Conservation (phyloP, 2,113 vertebrate genomes). For the Mugil cephalus region DNA sequence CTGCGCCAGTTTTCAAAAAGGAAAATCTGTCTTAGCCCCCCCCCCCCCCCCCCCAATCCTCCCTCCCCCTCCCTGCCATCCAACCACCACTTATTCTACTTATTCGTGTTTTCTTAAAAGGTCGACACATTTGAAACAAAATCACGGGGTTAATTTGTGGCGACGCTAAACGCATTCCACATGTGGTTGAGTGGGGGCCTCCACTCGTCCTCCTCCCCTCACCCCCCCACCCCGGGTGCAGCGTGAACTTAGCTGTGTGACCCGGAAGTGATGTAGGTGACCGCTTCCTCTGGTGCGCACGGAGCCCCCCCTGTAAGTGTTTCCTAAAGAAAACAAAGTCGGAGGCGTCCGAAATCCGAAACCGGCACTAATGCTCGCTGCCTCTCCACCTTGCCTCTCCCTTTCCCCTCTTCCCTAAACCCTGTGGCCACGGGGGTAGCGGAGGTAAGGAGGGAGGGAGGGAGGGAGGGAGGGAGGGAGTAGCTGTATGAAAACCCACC, state of each 20-base stretch:
- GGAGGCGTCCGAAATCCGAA: slow-evolving; percentile 75
- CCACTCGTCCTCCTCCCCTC: neutral
- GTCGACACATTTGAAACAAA: slow-evolving; percentile 30
- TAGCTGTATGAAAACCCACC: slow-evolving; percentile 20
- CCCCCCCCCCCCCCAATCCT: neutral
- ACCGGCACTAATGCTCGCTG: slow-evolving; percentile 69
- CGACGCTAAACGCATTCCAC: slow-evolving; percentile 56
- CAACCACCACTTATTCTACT: neutral
- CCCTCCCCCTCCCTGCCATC: neutral
- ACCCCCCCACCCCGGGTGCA: slow-evolving; percentile 19
- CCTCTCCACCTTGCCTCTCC: slow-evolving; percentile 47
- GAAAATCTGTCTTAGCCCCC: slow-evolving; percentile 33
- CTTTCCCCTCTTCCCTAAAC: slow-evolving; percentile 28
- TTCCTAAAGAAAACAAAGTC: slow-evolving; percentile 82
- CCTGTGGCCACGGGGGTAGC: slow-evolving; percentile 32
- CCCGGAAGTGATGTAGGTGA: slow-evolving; percentile 77
- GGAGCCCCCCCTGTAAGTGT: slow-evolving; percentile 71
- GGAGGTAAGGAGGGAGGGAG: slow-evolving; percentile 24
- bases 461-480: slow-evolving; percentile 2
- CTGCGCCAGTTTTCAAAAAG: slow-evolving; percentile 36
- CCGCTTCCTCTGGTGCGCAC: slow-evolving; percentile 66
- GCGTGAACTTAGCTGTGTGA: slow-evolving; percentile 56
- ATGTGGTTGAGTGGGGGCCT: slow-evolving; percentile 34
- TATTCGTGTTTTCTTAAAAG: slow-evolving; percentile 53
- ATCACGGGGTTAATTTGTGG: slow-evolving; percentile 44